Evolutionary conservation across 2,113 vertebrate species (phyloP), one percentile per base, ranked within the genome.

Genomic region (Desmodus rotundus): DNA sequence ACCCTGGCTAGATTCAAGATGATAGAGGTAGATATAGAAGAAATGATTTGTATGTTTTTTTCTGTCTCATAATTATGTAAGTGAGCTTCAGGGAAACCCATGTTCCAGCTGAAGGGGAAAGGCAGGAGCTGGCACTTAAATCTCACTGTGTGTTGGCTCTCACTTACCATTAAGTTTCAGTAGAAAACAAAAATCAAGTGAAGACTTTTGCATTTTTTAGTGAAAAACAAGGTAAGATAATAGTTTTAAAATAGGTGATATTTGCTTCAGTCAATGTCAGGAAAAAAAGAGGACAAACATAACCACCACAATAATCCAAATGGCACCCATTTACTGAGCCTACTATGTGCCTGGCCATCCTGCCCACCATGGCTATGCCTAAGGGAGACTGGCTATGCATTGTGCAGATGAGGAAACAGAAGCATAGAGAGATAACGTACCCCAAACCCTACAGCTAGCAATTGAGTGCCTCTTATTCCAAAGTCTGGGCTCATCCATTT

Each of bases 151-250:
- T 87, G 43, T 33, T 72, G 76, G 70, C 28, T 67, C 56, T 92
- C 36, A 19, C 33, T 63, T 45, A 41, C 58, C 68, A 58, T 91
- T 78, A 96, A 89, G 45, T 92, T 52, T 92, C 50, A 31, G 9
- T 36, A 52, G 70, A 90, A 92, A 96, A 94, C 86, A 87, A 94
- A 83, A 96, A 87, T 91, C 61, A 88, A 91, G 91, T 85, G 65
- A 87, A 93, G 68, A 73, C 36, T 83, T 89, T 43, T 38, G 5
- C 74, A 70, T 87, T 72, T 93, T 94, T 95, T 56, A 92, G 14
- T 56, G 19, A 65, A 91, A 95, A 85, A 89, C 52, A 87, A 89
- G 63, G 5, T 26, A 68, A 93, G 68, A 58, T 87, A 61, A 94
- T 87, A 5, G 8, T 72, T 93, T 76, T 12, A 47, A 87, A 77